phyloP scores from a whole-genome alignment of 2,113 vertebrate genomes.

The Heloderma charlesbogerti region DNA sequence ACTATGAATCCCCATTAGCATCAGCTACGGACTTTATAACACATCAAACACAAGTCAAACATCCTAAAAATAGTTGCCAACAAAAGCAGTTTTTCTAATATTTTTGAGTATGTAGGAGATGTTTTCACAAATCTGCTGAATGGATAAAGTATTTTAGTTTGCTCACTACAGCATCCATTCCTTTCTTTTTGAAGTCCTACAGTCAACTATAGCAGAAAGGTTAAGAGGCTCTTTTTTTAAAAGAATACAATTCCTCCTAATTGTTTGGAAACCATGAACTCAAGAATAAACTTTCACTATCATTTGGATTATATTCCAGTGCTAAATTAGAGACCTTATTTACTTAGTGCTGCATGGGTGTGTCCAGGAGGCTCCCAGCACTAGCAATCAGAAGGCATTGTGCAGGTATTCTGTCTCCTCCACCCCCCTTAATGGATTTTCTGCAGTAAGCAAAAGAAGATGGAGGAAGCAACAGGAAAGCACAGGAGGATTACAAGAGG shows the following conservation, averaged over 20 bases:
- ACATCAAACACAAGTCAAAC: slow-evolving; percentile 47
- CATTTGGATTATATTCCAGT: not conserved
- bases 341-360: not conserved
- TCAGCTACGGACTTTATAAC: slow-evolving; percentile 51
- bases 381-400: too few relatives aligned
- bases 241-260: not conserved
- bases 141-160: slow-evolving; percentile 1
- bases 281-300: not conserved
- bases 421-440: too few relatives aligned
- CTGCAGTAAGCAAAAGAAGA: too few relatives aligned
- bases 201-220: not conserved
- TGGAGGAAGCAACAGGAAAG: too few relatives aligned
- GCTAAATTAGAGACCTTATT: not conserved
- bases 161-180: not conserved
- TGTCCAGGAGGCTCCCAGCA: too few relatives aligned
- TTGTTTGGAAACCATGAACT: not conserved
- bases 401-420: too few relatives aligned
- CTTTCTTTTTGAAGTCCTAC: not conserved
- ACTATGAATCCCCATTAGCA: slow-evolving; percentile 46
- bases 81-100: slow-evolving; percentile 45
- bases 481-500: too few relatives aligned
- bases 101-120: slow-evolving; percentile 25
- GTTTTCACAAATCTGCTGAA: slow-evolving; percentile 37
- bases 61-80: slow-evolving; percentile 40
- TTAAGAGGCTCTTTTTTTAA: not conserved